Conservation (phyloP, 2,113 vertebrate genomes). For the Ammodytes dubius region DNA sequence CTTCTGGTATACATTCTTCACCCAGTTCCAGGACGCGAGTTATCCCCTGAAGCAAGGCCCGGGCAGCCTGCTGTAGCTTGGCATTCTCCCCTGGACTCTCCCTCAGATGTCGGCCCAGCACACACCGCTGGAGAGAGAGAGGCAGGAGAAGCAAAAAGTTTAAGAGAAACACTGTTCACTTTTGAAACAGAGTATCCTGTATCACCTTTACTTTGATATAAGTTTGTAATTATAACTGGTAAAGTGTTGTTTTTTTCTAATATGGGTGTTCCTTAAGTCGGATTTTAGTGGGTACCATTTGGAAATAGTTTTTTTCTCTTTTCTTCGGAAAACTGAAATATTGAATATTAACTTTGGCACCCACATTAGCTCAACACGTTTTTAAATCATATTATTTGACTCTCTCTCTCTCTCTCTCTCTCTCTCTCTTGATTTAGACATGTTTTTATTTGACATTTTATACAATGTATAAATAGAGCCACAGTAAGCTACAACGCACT, state of each 20-base stretch:
- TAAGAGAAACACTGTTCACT: constrained; percentile 20
- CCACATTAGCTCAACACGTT: background rate
- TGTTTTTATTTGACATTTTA: background rate
- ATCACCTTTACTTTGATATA: constrained; percentile 3
- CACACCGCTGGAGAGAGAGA: constrained; percentile 77
- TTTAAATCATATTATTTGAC: background rate
- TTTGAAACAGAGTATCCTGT: constrained; percentile 17
- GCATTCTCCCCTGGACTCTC: constrained; percentile 60
- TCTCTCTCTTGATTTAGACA: background rate
- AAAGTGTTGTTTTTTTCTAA: background rate
- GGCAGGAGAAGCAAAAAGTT: constrained; percentile 37
- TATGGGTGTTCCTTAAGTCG: background rate
- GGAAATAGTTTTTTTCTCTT: background rate
- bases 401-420: background rate
- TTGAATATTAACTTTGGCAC: background rate
- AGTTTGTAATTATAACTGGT: background rate
- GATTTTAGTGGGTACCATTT: background rate
- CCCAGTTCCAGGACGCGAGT: constrained; percentile 82
- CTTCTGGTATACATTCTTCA: constrained; percentile 78
- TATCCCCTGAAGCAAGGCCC: constrained; percentile 84
- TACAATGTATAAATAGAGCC: background rate
- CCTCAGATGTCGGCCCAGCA: constrained; percentile 70
- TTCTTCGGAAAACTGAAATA: background rate
- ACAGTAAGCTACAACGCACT: background rate
- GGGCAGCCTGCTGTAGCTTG: constrained; percentile 80